These are phyloP conservation scores for Chloroceryle amazona DNA, from an alignment of 2,797 vertebrate species.

Conservation along the genomic window DNA sequence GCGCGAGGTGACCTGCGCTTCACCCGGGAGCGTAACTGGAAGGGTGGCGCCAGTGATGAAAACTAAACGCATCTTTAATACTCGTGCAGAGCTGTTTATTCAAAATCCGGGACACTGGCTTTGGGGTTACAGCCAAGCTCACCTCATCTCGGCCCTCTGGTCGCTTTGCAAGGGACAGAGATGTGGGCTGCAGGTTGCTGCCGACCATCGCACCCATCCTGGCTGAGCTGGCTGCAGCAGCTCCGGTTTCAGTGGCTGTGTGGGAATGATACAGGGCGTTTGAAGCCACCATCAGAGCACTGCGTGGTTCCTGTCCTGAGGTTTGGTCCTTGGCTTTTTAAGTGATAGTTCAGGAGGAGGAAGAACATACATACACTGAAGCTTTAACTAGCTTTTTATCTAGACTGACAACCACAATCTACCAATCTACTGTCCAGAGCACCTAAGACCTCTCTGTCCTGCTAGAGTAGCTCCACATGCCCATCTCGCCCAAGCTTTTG, in stretches of 20 bases:
- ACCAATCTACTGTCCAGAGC: background rate
- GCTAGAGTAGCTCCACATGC: accelerated
- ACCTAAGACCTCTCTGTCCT: accelerated
- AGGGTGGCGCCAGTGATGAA: accelerated
- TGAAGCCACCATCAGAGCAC: background rate
- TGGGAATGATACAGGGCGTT: accelerated
- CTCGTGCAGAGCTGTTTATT: background rate
- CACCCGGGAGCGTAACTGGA: no score
- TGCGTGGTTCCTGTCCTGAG: background rate
- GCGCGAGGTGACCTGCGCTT: accelerated
- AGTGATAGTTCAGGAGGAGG: background rate
- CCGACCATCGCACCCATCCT: background rate
- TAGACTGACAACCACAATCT: background rate
- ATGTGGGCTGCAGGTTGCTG: background rate
- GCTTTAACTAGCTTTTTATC: background rate
- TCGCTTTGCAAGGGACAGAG: background rate
- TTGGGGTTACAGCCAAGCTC: background rate
- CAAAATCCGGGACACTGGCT: accelerated
- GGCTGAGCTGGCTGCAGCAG: background rate
- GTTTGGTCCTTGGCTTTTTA: background rate
- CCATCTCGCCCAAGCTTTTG: accelerated
- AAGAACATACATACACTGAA: background rate
- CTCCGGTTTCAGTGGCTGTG: background rate
- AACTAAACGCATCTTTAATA: background rate
- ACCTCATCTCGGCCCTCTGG: background rate